These are phyloP conservation scores for Pseudomugil gertrudae DNA, from an alignment of 2,797 vertebrate genomes.

Conservation along the genomic window DNA sequence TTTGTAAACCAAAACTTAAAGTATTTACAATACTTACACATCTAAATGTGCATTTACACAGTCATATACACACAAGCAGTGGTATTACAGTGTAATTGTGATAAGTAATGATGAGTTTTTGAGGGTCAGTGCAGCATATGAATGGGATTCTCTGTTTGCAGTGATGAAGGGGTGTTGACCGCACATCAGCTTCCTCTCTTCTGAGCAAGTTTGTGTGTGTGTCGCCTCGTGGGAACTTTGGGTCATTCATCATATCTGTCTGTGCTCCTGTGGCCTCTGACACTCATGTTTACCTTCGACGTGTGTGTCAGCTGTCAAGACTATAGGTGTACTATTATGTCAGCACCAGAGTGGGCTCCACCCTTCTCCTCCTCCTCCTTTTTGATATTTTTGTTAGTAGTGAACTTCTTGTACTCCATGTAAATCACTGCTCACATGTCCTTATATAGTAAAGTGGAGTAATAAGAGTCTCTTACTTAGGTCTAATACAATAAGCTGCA, in stretches of 20 bases:
- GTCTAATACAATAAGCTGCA: neutral
- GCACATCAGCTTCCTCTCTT: conserved; percentile 74
- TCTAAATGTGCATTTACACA: neutral
- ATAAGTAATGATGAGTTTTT: conserved; percentile 70
- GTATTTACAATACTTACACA: conserved; percentile 8
- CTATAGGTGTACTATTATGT: conserved; percentile 77
- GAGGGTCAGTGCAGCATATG: conserved; percentile 50
- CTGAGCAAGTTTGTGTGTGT: conserved; percentile 60
- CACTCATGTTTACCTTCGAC: conserved; percentile 79
- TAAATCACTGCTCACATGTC: conserved; percentile 14
- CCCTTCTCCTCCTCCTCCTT: conserved; percentile 58
- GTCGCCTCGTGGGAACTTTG: conserved; percentile 75
- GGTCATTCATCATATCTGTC: conserved; percentile 84
- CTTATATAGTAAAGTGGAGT: conserved; percentile 27
- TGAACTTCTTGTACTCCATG: conserved; percentile 33
- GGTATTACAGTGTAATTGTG: conserved; percentile 62
- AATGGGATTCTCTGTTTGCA: conserved; percentile 77
- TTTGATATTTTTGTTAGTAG: conserved; percentile 68
- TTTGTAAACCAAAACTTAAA: neutral
- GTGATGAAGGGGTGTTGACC: conserved; percentile 68
- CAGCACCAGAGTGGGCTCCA: conserved; percentile 63
- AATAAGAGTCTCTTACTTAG: conserved; percentile 31
- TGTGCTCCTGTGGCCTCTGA: conserved; percentile 78
- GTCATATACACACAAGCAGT: conserved; percentile 10
- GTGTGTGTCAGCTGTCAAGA: conserved; percentile 69